Base-by-base conservation (phyloP, 2,888 invertebrate genomes). In the Lepas anatifera region DNA sequence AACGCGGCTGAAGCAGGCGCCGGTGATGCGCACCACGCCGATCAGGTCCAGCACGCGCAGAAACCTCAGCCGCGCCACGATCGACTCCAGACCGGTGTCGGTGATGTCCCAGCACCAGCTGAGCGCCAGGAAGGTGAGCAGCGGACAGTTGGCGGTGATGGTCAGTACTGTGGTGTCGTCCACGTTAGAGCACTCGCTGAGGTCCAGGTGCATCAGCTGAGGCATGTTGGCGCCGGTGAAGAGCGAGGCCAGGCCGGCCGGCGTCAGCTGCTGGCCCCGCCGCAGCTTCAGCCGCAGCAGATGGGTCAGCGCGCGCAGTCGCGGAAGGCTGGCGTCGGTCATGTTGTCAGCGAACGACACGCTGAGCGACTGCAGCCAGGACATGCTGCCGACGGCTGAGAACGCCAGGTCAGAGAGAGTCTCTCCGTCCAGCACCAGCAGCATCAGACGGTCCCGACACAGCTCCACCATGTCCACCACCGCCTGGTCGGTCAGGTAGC, bases 21-120 rank as follows among this genome's bases (percentile, higher is more conserved):
- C 72, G 1, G 73, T 72, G 29, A 73, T 69, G 41, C 69, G 70
- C 58, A 73, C 71, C 41, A 73, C 70, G n/a, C 73, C 73, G 13
- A 73, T 70, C 27, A 73, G 58, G 48, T 72, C 72, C 22, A 73
- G 48, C 16, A 71, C 69, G 52, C 69, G 70, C 37, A 73, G n/a
- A 7, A 37, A 63, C 18, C 68, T 68, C 64, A 73, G 73, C 13
- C 48, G 48, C 63, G 46, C 46, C 3, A 72, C 71, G 32, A 74
- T 67, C 39, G 69, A 43, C 48, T 68, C 69, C 1, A 74, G 50
- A 2, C 74, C 74, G 35, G 29, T 58, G 35, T 74, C 74, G 16
- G 74, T 72, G n/a, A 74, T 68, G 13, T 74, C 73, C 72, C 72
- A 73, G 66, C 74, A 74, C 74, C 74, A 74, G 48, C 70, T 72